Percentiles rank a stretch among this genome's conserved stretches.
Evolutionary conservation across 2,888 invertebrate genomes (phyloP).

Genomic region (Margaritifera margaritifera): DNA sequence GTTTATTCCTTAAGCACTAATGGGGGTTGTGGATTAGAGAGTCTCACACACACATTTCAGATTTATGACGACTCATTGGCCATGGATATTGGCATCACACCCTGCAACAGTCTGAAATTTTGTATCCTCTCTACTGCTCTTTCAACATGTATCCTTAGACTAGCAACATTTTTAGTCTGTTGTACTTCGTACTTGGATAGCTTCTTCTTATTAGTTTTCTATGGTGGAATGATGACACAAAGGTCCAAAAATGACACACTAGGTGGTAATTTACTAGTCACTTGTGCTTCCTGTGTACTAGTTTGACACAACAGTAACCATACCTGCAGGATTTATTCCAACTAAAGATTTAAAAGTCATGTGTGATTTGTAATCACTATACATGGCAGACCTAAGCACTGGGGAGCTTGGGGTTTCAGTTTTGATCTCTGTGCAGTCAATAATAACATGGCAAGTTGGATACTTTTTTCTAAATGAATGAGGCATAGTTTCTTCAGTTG

Average conservation of each 20-base stretch:
- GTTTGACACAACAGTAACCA: conserved; percentile 27
- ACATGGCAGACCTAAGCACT: conserved; percentile 22
- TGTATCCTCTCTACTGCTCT: too few species aligned
- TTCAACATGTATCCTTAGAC: too few species aligned
- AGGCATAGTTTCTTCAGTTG: conserved; percentile 17
- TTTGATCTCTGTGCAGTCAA: conserved; percentile 35
- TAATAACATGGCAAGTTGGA: conserved; percentile 23
- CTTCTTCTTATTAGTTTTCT: too few species aligned
- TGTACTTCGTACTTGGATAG: too few species aligned
- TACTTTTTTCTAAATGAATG: conserved; percentile 15
- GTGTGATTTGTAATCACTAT: conserved; percentile 31
- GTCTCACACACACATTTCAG: too few species aligned
- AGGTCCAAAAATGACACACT: conserved; percentile 20
- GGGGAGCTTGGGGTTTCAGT: conserved; percentile 25
- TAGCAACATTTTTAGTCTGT: too few species aligned
- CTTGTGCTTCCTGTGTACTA: conserved; percentile 14
- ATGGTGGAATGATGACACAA: conserved; percentile 3
- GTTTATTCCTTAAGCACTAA: too few species aligned
- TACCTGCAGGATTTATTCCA: conserved; percentile 27
- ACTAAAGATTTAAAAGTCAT: conserved; percentile 26
- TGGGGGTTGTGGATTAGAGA: too few species aligned
- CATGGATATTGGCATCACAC: too few species aligned
- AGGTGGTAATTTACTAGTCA: conserved; percentile 27
- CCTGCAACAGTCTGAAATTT: too few species aligned
- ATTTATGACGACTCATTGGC: too few species aligned